Percentiles rank a stretch among this genome's conserved stretches.
phyloP scores from a whole-genome alignment of 2,888 invertebrate genomes.

The Cerastis leucographa region DNA sequence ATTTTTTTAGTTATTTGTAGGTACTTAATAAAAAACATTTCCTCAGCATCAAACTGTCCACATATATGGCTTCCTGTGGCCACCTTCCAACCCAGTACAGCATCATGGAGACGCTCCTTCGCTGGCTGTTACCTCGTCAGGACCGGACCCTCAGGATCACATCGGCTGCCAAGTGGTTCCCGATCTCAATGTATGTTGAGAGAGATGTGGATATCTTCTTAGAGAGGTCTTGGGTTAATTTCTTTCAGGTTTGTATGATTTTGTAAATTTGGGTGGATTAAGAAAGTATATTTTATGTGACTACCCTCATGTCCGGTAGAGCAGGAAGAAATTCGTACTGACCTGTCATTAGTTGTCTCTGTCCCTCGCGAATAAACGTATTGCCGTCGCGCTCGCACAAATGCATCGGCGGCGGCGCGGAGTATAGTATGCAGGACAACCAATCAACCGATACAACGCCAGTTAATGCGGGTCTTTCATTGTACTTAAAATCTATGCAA shows the following conservation, averaged over 20 bases:
- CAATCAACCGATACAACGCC: no score
- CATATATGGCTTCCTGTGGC: slow-evolving; percentile 72
- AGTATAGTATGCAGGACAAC: no score
- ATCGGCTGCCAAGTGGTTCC: slow-evolving; percentile 79
- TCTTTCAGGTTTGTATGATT: slow-evolving; percentile 72
- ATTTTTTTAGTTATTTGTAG: neutral
- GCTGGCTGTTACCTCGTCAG: slow-evolving; percentile 81
- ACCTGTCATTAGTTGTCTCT: no score
- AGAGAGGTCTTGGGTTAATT: slow-evolving; percentile 76
- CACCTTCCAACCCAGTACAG: slow-evolving; percentile 78
- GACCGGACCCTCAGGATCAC: slow-evolving; percentile 66
- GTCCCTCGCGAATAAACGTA: no score
- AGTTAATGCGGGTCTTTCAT: no score
- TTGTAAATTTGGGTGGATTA: neutral
- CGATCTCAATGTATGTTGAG: slow-evolving; percentile 62
- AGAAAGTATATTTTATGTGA: no score
- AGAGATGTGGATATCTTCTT: slow-evolving; percentile 75
- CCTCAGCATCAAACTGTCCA: slow-evolving; percentile 74
- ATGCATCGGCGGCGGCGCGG: no score
- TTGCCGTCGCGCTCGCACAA: no score
- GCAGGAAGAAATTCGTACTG: no score
- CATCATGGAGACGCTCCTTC: slow-evolving; percentile 78
- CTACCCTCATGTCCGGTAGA: no score
- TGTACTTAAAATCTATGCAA: no score
- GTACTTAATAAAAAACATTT: neutral